Conservation (phyloP, 2,888 invertebrate genomes). For the Tipula lateralis region DNA sequence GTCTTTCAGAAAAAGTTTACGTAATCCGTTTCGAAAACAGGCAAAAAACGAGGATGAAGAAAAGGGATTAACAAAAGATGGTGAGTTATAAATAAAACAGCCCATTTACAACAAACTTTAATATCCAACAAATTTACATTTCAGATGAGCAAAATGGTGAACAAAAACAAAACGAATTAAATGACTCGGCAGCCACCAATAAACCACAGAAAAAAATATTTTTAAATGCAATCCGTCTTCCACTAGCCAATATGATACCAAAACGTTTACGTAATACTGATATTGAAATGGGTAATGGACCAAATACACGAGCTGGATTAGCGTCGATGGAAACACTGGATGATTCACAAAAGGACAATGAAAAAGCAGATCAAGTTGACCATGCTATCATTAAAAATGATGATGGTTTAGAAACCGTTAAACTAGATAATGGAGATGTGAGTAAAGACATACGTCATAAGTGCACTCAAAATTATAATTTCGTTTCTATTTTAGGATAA, state of each 20-base stretch:
- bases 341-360: slow-evolving; percentile 62
- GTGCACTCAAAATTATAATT: not conserved
- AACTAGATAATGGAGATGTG: slow-evolving; percentile 49
- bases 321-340: slow-evolving; percentile 80
- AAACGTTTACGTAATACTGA: slow-evolving; percentile 48
- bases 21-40: slow-evolving; percentile 56
- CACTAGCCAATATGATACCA: slow-evolving; percentile 59
- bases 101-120: no score
- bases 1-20: slow-evolving; percentile 46
- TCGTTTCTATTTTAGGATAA: slow-evolving; percentile 37
- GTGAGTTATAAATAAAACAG: slow-evolving; percentile 38
- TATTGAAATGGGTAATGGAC: slow-evolving; percentile 53
- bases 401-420: slow-evolving; percentile 70
- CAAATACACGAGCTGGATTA: slow-evolving; percentile 62
- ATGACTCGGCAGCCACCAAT: not conserved
- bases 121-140: no score
- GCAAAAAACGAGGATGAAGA: slow-evolving; percentile 44
- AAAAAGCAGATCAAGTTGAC: slow-evolving; percentile 51
- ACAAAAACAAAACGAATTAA: not conserved
- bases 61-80: slow-evolving; percentile 41
- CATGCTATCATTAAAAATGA: slow-evolving; percentile 52
- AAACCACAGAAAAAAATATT: slow-evolving; percentile 51
- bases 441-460: not conserved
- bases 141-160: not conserved
- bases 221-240: slow-evolving; percentile 58